Conservation (phyloP, 2,797 vertebrate genomes). For the Coendou prehensilis region DNA sequence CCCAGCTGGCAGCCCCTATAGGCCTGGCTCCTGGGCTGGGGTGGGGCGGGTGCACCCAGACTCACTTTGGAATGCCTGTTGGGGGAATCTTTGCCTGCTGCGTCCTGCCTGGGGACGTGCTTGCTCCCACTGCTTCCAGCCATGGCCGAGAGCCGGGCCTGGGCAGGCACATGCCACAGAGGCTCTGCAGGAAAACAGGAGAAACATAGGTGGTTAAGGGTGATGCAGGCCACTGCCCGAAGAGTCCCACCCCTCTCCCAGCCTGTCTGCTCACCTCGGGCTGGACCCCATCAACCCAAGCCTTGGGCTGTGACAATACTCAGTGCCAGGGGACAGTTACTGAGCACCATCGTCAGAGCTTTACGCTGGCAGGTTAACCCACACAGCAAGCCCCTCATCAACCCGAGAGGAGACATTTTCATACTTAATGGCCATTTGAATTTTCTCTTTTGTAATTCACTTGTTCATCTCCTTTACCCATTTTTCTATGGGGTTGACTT, state of each 20-base stretch:
- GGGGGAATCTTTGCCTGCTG: slow-evolving; percentile 94
- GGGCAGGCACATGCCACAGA: slow-evolving; percentile 94
- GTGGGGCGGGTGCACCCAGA: background rate
- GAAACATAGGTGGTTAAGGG: slow-evolving; percentile 57
- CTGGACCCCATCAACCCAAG: rapidly evolving
- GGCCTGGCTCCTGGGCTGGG: background rate
- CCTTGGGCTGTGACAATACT: background rate
- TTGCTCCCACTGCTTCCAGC: slow-evolving; percentile 87
- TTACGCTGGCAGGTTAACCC: background rate
- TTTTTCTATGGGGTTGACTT: background rate
- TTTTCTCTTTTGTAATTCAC: slow-evolving; percentile 22
- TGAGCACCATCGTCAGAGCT: background rate
- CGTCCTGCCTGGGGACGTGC: slow-evolving; percentile 91
- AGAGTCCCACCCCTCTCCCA: background rate
- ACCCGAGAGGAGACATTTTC: background rate
- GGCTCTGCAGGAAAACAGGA: slow-evolving; percentile 90
- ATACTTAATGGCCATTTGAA: background rate
- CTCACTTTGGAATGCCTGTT: slow-evolving; percentile 95
- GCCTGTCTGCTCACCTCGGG: background rate
- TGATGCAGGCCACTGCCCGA: background rate
- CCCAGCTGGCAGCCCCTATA: background rate
- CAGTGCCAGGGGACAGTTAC: background rate
- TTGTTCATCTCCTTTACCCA: background rate
- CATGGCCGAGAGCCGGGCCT: slow-evolving; percentile 88
- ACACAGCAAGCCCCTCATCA: no score